phyloP scores from a whole-genome alignment of 2,888 invertebrate genomes.

The Sycophila texana region DNA sequence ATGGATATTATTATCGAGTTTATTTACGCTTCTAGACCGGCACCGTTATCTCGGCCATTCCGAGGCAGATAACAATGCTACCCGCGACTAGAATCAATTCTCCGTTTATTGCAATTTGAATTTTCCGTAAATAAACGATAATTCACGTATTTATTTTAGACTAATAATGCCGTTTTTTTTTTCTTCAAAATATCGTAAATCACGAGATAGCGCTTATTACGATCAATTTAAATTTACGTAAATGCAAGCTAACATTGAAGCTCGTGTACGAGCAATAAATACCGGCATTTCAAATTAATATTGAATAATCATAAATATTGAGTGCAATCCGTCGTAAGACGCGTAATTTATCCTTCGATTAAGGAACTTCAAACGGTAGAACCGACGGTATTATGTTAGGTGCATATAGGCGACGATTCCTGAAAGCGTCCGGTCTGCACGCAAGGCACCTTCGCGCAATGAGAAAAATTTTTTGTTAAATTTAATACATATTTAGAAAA shows the following conservation, averaged over 20 bases:
- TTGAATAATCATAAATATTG: too few relatives aligned
- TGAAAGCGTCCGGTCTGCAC: too few relatives aligned
- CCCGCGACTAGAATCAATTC: neutral
- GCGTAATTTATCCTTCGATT: too few relatives aligned
- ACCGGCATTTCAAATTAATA: neutral
- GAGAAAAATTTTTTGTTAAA: too few relatives aligned
- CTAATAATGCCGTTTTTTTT: neutral
- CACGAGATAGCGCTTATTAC: neutral
- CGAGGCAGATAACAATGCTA: constrained; percentile 11
- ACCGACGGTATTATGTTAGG: too few relatives aligned
- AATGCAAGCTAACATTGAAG: neutral
- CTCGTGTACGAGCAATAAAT: too few relatives aligned
- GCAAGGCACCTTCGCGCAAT: too few relatives aligned
- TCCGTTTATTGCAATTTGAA: neutral
- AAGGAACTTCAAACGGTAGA: too few relatives aligned
- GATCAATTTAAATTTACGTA: constrained; percentile 8
- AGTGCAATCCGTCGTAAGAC: too few relatives aligned
- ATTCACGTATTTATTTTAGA: neutral
- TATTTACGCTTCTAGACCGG: constrained; percentile 38
- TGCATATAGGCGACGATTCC: too few relatives aligned
- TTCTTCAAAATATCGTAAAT: neutral
- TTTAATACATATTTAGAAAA: too few relatives aligned
- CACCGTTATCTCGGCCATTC: constrained; percentile 48
- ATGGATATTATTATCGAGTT: constrained; percentile 30
- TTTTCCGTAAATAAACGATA: neutral